Conservation (phyloP, 2,113 vertebrate genomes). For the Proterorhinus semilunaris region DNA sequence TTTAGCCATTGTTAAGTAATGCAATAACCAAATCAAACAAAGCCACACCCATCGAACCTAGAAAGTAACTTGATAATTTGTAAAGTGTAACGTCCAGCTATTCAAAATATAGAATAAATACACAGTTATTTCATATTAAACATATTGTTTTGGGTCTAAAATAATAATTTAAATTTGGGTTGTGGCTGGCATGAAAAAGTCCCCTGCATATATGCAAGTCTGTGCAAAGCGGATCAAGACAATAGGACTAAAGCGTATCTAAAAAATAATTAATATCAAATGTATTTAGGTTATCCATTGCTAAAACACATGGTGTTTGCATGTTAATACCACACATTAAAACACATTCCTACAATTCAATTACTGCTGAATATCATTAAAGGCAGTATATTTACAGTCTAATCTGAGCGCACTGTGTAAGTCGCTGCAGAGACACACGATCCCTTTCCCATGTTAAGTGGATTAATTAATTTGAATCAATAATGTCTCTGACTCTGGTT, state of each 20-base stretch:
- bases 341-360: conserved; percentile 78
- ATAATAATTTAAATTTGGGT: conserved; percentile 61
- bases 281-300: conserved; percentile 78
- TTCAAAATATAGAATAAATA: no score
- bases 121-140: background rate
- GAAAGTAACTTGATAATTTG: no score
- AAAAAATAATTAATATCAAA: conserved; percentile 76
- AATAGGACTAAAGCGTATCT: conserved; percentile 69
- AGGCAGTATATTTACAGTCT: conserved; percentile 77
- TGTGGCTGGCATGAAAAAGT: conserved; percentile 56
- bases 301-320: conserved; percentile 70
- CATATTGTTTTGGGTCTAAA: conserved; percentile 50
- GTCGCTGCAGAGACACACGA: conserved; percentile 68
- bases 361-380: conserved; percentile 79
- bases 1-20: no score
- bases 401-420: conserved; percentile 79
- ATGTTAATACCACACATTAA: conserved; percentile 76
- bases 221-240: conserved; percentile 63
- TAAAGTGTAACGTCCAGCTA: no score
- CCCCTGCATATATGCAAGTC: conserved; percentile 45
- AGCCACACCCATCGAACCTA: no score
- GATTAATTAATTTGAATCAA: conserved; percentile 84
- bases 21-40: no score
- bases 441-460: conserved; percentile 73
- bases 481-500: conserved; percentile 69